These are phyloP conservation scores for Nysson spinosus DNA, from an alignment of 2,888 invertebrate species.

Conservation along the genomic window DNA sequence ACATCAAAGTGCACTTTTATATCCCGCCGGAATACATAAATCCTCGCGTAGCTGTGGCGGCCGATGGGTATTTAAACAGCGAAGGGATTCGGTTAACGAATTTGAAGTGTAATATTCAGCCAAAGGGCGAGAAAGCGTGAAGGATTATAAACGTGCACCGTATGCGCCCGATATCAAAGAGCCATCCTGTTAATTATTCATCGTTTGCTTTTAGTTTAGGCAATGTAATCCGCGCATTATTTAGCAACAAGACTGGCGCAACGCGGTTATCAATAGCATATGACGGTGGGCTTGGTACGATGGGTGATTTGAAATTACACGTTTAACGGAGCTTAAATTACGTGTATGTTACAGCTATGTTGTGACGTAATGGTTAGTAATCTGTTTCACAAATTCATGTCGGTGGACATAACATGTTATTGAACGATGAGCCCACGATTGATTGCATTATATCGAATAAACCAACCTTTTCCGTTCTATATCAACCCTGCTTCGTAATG, in stretches of 20 bases:
- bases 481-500: no score
- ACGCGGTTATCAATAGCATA: slow-evolving; percentile 42
- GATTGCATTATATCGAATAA: no score
- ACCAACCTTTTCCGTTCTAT: no score
- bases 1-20: no score
- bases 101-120: neutral
- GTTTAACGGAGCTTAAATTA: slow-evolving; percentile 46
- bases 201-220: slow-evolving; percentile 44
- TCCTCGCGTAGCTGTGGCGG: no score
- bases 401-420: neutral
- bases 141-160: no score
- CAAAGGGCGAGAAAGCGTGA: no score
- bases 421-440: neutral
- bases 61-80: no score
- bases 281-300: slow-evolving; percentile 36
- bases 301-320: slow-evolving; percentile 44
- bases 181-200: slow-evolving; percentile 47
- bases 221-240: slow-evolving; percentile 43
- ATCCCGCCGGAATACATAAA: no score
- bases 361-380: slow-evolving; percentile 20
- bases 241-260: slow-evolving; percentile 20
- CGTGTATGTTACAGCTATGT: slow-evolving; percentile 30
- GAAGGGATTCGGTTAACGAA: slow-evolving; percentile 3
- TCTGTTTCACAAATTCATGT: slow-evolving; percentile 10
- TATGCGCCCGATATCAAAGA: slow-evolving; percentile 22